phyloP scores from a whole-genome alignment of 1,140 invertebrate genomes.

The Popillia japonica region DNA sequence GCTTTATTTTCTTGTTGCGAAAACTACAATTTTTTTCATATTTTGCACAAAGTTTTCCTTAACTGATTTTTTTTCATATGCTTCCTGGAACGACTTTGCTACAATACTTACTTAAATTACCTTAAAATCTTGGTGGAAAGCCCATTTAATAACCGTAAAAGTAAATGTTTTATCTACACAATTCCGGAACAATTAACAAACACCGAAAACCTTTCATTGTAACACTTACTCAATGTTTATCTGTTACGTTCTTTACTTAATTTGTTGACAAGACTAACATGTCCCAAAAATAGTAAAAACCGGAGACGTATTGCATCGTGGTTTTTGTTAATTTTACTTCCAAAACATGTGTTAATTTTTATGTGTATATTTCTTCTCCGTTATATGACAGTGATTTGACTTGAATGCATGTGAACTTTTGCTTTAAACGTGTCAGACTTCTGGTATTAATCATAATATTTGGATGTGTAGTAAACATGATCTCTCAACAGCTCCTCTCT shows the following conservation, averaged over 20 bases:
- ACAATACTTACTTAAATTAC: too few species aligned
- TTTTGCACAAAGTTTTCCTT: too few species aligned
- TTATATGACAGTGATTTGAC: constrained; percentile 33
- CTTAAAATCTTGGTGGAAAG: too few species aligned
- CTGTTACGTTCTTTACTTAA: neutral
- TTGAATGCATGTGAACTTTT: constrained; percentile 25
- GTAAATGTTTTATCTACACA: too few species aligned
- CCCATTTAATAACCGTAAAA: too few species aligned
- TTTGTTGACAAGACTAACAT: neutral
- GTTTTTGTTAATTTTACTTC: neutral
- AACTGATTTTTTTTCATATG: too few species aligned
- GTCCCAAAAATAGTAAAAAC: too few species aligned
- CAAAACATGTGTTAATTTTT: constrained; percentile 24
- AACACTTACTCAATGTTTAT: neutral
- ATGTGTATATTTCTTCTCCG: constrained; percentile 7
- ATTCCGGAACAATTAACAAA: too few species aligned
- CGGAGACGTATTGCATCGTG: neutral
- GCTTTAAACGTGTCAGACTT: constrained; percentile 21
- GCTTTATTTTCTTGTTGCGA: too few species aligned
- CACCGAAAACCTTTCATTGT: too few species aligned
- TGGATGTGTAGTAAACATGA: constrained; percentile 21
- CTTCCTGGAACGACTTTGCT: too few species aligned
- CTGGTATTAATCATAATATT: constrained; percentile 31
- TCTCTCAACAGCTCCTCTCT: constrained; percentile 8
- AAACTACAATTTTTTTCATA: too few species aligned